Evolutionary conservation across 2,797 vertebrate genomes (phyloP).

Genomic region (Borostomias antarcticus): DNA sequence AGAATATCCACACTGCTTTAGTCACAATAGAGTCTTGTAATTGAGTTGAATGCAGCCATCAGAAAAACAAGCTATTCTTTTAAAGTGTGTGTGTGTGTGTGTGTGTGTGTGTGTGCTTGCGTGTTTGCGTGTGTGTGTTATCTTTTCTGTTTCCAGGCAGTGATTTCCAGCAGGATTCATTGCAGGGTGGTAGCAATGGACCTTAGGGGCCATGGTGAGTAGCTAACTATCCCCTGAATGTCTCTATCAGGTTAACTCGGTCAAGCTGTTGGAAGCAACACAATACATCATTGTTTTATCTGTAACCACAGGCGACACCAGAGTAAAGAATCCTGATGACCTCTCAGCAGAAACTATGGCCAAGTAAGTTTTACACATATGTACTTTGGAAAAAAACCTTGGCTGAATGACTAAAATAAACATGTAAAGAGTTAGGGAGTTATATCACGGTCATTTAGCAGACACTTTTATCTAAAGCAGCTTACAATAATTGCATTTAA

Average conservation of each 20-base stretch:
- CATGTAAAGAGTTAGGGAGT: too few species aligned
- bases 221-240: not conserved
- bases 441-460: too few species aligned
- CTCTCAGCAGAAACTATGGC: constrained; percentile 98
- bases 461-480: too few species aligned
- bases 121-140: constrained; percentile 30
- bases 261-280: not conserved
- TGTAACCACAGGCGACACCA: constrained; percentile 84
- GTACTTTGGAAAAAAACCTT: too few species aligned
- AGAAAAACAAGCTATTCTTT: not conserved
- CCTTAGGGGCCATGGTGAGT: constrained; percentile 92
- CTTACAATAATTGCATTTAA: too few species aligned
- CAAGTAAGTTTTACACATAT: constrained; percentile 78
- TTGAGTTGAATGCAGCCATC: not conserved
- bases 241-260: not conserved
- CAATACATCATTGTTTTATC: constrained; percentile 25
- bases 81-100: not conserved
- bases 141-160: constrained; percentile 83
- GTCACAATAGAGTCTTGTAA: too few species aligned
- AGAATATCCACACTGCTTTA: too few species aligned
- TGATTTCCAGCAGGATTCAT: constrained; percentile 90
- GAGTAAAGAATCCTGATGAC: constrained; percentile 91
- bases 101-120: not conserved
- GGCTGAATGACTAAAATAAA: too few species aligned
- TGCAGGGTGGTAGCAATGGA: constrained; percentile 96